Conservation (phyloP, 64 coral and sea anemone genomes). For the Montipora foliosa region DNA sequence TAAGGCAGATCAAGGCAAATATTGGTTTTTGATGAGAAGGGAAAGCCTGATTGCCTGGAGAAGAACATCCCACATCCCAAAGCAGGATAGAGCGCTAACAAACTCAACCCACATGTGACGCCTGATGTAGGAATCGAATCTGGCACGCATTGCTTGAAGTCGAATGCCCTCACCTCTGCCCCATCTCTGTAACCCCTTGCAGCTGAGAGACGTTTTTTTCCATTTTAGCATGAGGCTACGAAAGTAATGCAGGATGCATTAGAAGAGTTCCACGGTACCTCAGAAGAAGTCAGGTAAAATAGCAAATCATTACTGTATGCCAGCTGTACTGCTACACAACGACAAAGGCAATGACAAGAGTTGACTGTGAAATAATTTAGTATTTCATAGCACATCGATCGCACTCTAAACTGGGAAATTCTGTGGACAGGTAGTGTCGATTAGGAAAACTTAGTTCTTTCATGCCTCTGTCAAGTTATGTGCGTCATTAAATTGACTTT, state of each 20-base stretch:
- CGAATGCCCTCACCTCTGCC: too few species aligned
- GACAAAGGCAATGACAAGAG: neutral
- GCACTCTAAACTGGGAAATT: neutral
- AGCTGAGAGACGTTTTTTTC: neutral
- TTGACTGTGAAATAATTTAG: too few species aligned
- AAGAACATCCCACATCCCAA: too few species aligned
- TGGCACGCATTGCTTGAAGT: too few species aligned
- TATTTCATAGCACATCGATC: too few species aligned
- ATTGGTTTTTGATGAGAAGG: too few species aligned
- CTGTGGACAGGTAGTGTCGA: neutral
- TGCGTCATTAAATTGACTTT: neutral
- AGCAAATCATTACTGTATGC: neutral
- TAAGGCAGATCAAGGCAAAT: too few species aligned
- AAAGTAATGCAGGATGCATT: constrained; percentile 99
- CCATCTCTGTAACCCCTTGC: too few species aligned
- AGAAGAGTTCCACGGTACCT: constrained; percentile 84
- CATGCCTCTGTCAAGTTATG: neutral
- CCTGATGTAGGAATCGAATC: too few species aligned
- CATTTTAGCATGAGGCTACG: constrained; percentile 90
- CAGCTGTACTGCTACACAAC: neutral
- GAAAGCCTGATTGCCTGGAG: too few species aligned
- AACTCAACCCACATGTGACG: too few species aligned
- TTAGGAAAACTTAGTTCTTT: neutral
- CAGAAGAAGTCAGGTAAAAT: constrained; percentile 93
- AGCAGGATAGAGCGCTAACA: too few species aligned